Percentiles rank a stretch among this genome's conserved stretches.
phyloP scores from a whole-genome alignment of 2,797 vertebrate species.

The Sebastes nivosus region DNA sequence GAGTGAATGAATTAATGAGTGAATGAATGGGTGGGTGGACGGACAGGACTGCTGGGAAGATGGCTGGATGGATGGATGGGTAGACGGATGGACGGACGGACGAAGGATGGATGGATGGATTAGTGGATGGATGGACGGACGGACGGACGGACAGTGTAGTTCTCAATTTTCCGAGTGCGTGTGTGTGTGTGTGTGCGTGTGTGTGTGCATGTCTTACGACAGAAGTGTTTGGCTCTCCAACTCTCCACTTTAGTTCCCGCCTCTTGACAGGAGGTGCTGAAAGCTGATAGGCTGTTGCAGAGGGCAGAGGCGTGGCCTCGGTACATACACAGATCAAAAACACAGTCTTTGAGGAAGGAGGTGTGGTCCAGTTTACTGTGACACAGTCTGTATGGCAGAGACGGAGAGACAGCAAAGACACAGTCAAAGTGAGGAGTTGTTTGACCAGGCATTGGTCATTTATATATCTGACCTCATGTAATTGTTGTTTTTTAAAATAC shows the following conservation, averaged over 20 bases:
- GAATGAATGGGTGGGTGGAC: no score
- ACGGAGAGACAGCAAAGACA: neutral
- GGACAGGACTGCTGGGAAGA: no score
- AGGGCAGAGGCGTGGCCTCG: conserved; percentile 32
- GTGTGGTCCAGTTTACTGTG: conserved; percentile 25
- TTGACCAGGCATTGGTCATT: neutral
- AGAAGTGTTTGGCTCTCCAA: conserved; percentile 16
- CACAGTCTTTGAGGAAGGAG: conserved; percentile 16
- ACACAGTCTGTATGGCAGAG: conserved; percentile 19
- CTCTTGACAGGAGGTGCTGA: conserved; percentile 31
- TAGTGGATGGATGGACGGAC: no score
- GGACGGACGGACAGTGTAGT: neutral
- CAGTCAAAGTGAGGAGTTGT: no score
- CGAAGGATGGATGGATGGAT: neutral
- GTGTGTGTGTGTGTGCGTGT: neutral
- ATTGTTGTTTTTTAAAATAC: neutral
- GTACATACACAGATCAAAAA: conserved; percentile 36
- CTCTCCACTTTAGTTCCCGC: conserved; percentile 2
- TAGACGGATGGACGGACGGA: no score
- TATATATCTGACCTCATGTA: neutral
- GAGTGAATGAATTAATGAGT: no score
- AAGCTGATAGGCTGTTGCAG: conserved; percentile 27
- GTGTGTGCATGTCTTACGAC: conserved; percentile 23
- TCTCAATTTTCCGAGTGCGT: neutral
- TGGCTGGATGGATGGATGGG: no score